phyloP scores from a whole-genome alignment of 2,888 invertebrate species.

The Beris chalybata region DNA sequence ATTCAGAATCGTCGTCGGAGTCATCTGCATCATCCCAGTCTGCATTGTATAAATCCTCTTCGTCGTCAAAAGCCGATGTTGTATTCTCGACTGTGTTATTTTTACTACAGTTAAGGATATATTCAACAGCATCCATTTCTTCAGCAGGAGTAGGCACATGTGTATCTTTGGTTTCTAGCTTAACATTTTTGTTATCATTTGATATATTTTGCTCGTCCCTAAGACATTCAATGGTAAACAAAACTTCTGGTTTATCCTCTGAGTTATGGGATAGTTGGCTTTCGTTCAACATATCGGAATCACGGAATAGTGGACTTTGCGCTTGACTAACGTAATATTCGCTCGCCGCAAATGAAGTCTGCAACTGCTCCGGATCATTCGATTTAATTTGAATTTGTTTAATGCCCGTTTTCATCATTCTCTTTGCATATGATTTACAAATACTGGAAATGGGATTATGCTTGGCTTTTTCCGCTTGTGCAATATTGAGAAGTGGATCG shows the following conservation, averaged over 20 bases:
- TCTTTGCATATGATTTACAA: conserved; percentile 18
- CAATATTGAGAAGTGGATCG: neutral
- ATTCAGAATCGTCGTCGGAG: neutral
- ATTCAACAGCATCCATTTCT: conserved; percentile 24
- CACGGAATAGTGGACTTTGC: no score
- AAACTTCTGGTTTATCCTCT: no score
- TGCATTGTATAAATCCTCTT: conserved; percentile 10
- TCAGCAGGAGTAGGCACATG: neutral
- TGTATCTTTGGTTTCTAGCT: no score
- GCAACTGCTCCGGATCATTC: neutral
- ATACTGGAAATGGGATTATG: conserved; percentile 11
- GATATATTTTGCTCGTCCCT: no score
- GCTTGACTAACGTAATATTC: no score
- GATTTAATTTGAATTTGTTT: conserved; percentile 20
- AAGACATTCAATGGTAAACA: no score
- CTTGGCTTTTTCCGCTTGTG: neutral
- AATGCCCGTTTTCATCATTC: conserved; percentile 19
- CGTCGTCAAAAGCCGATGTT: neutral
- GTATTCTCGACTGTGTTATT: neutral
- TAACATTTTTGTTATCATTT: no score
- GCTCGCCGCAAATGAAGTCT: no score
- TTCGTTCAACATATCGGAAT: no score
- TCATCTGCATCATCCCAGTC: conserved; percentile 19
- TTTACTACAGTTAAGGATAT: conserved; percentile 12
- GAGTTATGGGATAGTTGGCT: no score